A percentile compares a stretch with the other conserved stretches of the same genome.
Evolutionary conservation across 2,888 invertebrate genomes (phyloP).

Genomic region (Leptinotarsa peninsularis): DNA sequence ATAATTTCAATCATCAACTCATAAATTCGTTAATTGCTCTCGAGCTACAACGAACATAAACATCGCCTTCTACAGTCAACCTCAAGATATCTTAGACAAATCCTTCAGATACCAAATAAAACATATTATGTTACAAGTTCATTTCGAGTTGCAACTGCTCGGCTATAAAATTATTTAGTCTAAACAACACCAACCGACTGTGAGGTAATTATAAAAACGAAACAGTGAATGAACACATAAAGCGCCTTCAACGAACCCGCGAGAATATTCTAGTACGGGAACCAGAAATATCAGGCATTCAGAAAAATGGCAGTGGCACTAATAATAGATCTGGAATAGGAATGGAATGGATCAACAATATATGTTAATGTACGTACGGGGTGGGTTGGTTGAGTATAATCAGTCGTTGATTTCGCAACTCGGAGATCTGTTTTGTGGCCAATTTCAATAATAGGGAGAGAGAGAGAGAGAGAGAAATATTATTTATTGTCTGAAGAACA

Average conservation of each 20-base stretch:
- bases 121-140: not conserved
- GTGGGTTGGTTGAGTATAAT: no score
- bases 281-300: not conserved
- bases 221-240: constrained; percentile 8
- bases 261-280: not conserved
- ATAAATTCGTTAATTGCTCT: not conserved
- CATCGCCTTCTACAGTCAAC: not conserved
- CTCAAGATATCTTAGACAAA: not conserved
- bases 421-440: no score
- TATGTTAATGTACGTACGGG: not conserved
- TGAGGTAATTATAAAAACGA: not conserved
- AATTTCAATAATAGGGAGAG: no score
- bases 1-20: no score
- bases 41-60: not conserved
- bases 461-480: no score
- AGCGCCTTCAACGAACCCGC: not conserved
- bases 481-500: no score
- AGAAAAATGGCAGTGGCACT: not conserved
- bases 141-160: not conserved
- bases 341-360: not conserved
- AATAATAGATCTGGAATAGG: constrained; percentile 2
- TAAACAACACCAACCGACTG: constrained; percentile 1
- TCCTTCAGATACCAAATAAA: not conserved
- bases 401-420: no score
- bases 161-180: constrained; percentile 5